These are phyloP conservation scores for Austrolebias charrua DNA, from an alignment of 2,797 vertebrate species.

Conservation along the genomic window DNA sequence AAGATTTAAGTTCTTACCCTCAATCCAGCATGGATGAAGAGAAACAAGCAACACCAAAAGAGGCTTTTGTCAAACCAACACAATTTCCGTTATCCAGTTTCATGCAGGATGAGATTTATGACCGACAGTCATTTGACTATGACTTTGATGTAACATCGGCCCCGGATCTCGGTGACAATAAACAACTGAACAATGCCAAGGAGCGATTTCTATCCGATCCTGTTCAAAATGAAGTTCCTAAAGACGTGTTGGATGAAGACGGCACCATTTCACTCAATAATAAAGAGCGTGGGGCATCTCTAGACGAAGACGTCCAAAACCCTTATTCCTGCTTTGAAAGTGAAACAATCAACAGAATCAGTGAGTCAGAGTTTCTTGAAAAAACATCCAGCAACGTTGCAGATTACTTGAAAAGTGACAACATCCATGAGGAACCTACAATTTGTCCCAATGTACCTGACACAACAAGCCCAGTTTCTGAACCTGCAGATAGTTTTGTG, in stretches of 20 bases:
- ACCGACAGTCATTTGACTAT: conserved; percentile 71
- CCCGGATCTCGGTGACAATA: conserved; percentile 50
- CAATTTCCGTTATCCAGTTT: conserved; percentile 51
- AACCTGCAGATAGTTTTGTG: conserved; percentile 78
- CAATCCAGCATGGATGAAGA: conserved; percentile 50
- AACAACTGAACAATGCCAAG: conserved; percentile 39
- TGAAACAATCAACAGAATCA: conserved; percentile 26
- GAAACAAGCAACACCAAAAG: conserved; percentile 37
- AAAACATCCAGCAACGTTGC: conserved; percentile 17
- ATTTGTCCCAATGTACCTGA: conserved; percentile 33
- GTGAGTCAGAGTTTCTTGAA: conserved; percentile 43
- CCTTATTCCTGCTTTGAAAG: conserved; percentile 65
- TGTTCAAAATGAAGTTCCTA: conserved; percentile 12
- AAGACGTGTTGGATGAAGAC: conserved; percentile 21
- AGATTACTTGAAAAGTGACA: conserved; percentile 28
- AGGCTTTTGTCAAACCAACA: conserved; percentile 24
- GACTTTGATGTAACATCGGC: conserved; percentile 51
- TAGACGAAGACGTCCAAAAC: conserved; percentile 60
- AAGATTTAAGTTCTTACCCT: conserved; percentile 35
- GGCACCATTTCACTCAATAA: conserved; percentile 34
- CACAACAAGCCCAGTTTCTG: conserved; percentile 39
- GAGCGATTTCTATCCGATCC: conserved; percentile 55
- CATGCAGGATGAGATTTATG: conserved; percentile 67
- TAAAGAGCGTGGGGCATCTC: conserved; percentile 35
- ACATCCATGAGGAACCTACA: conserved; percentile 42